Base-by-base conservation (phyloP, 2,113 vertebrate genomes). In the Gobiocypris rarus region DNA sequence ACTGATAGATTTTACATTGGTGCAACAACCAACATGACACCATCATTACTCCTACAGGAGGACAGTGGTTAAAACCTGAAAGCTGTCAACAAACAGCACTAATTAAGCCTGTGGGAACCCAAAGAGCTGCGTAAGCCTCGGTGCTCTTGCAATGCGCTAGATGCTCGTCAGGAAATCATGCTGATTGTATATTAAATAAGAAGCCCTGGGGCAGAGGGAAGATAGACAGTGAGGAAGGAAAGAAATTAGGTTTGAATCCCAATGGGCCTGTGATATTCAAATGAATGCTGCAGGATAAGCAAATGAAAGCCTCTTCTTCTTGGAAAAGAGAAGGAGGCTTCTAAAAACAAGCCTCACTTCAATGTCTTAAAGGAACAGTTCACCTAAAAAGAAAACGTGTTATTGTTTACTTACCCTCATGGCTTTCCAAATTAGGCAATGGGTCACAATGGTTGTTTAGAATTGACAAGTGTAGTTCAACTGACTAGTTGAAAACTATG, bases 81-180 rank as follows among this genome's bases (percentile, higher is more conserved):
- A 75, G 83, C 73, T 73, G 71, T 88, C 86, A 85, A 59, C 76
- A 84, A 86, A 85, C 83, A 81, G 63, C 71, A 83, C 89, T 94
- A 93, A 93, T 93, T 93, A 94, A 93, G 90, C 92, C 91, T 88
- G 75, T 84, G 91, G 91, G 90, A 94, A 87, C 92, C 88, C 86
- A 89, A 81, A 87, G 75, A 83, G 71, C 13, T 67, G n/a, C 45
- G 81, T 65, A 74, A 81, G 9, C 9, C 65, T 88, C 74, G 75
- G 54, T 79, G 43, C 63, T 67, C 71, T 56, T 31, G 26, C 2
- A 56, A 65, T 63, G 45, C 54, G 52, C 83, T 80, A 70, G 9
- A 52, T 71, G 69, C 77, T 81, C 83, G 82, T 90, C 83, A 85
- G 83, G 80, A 90, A 90, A 91, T 84, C 82, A 87, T 70, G 28